These are phyloP conservation scores for Decapterus maruadsi DNA, from an alignment of 2,797 vertebrate genomes.

Conservation along the genomic window DNA sequence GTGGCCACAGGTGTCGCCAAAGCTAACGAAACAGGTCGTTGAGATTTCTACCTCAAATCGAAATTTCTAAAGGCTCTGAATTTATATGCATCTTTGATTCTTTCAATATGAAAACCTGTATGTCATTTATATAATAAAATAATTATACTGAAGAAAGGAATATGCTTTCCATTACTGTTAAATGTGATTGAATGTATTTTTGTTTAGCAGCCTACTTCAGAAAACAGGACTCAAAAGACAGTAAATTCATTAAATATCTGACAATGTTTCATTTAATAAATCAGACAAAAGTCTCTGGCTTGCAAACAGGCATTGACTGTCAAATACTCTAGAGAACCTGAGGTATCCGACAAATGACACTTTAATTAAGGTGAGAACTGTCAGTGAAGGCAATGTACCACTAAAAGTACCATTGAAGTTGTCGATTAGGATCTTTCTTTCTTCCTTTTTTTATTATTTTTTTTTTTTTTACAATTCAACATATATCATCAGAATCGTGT, in stretches of 20 bases:
- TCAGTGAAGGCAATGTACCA: neutral
- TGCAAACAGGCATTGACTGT: slow-evolving; percentile 10
- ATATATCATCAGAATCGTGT: neutral
- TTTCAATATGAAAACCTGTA: neutral
- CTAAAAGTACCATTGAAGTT: neutral
- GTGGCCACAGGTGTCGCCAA: no score
- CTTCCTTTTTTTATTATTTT: no score
- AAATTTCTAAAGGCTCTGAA: no score
- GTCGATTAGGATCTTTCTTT: neutral
- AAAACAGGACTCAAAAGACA: neutral
- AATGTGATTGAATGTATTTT: neutral
- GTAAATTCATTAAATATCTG: slow-evolving; percentile 3
- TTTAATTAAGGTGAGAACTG: neutral
- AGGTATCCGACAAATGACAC: neutral
- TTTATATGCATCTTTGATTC: neutral
- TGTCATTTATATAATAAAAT: neutral
- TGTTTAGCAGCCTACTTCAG: neutral
- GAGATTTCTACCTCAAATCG: no score
- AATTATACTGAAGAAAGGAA: no score
- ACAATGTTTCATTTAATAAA: slow-evolving; percentile 39
- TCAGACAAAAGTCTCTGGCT: slow-evolving; percentile 32
- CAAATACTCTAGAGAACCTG: slow-evolving; percentile 1
- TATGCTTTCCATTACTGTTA: neutral
- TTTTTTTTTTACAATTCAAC: neutral
- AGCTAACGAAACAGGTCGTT: no score